phyloP scores from a whole-genome alignment of 2,888 invertebrate genomes.

The Yponomeuta cagnagella region DNA sequence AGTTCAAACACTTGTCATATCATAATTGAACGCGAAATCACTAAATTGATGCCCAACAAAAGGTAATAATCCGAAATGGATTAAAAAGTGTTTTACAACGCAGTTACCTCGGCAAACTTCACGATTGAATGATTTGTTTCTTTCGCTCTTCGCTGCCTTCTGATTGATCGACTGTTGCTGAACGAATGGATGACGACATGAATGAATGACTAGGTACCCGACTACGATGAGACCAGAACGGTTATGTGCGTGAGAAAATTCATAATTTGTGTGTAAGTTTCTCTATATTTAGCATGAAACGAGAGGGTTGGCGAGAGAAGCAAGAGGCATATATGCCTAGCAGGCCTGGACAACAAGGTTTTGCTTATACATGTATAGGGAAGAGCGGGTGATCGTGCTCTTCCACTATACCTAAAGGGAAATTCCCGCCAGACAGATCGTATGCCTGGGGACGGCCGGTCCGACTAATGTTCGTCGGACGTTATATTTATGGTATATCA shows the following conservation, averaged over 20 bases:
- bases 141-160: not conserved
- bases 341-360: no score
- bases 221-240: not conserved
- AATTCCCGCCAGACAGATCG: no score
- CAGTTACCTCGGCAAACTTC: constrained; percentile 17
- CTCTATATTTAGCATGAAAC: no score
- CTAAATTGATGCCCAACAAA: constrained; percentile 3
- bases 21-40: constrained; percentile 37
- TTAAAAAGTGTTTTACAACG: not conserved
- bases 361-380: no score
- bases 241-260: not conserved
- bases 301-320: no score
- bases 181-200: not conserved
- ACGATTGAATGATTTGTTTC: constrained; percentile 19
- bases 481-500: no score
- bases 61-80: not conserved
- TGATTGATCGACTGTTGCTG: constrained; percentile 9
- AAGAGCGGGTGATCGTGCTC: no score
- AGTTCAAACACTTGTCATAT: constrained; percentile 42
- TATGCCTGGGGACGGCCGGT: no score
- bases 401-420: no score
- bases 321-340: no score
- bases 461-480: no score
- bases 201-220: not conserved
- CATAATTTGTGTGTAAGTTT: no score